Evolutionary conservation across 2,113 vertebrate species (phyloP), one percentile per base, ranked within the genome.

Genomic region (Procavia capensis): DNA sequence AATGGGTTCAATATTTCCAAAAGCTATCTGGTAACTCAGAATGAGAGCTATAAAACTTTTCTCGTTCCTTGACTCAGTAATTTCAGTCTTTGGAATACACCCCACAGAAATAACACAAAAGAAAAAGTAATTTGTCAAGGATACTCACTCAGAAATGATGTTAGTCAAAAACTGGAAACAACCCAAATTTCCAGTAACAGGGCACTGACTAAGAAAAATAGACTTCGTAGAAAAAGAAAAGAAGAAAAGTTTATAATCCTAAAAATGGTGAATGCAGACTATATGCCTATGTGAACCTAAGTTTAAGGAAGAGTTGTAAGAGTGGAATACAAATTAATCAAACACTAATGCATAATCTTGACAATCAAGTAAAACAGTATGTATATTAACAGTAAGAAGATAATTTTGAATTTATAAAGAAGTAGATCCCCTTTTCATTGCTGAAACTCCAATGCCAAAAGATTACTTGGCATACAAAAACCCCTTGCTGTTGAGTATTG

Each of bases 11-110:
- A 31, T 86, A 93, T 54, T 95, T 96, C 92, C 2, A 4, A 89
- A 91, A 93, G 45, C 83, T 97, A n/a, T 88, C 66, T 91, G 81
- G n/a, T 70, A 72, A 57, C 5, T 76, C 16, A 78, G 29, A 90
- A 90, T 92, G 86, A 95, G 70, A 82, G 47, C 43, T 92, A 68
- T 88, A 95, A 95, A 96, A 82, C 34, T 72, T 89, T 88, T 88
- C 86, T 89, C 76, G 79, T n/a, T 31, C 66, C 91, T 87, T 90
- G 68, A 88, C 36, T 94, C 36, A 72, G 63, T 84, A 94, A 91
- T 94, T 92, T 94, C 74, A 91, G 68, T 45, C 68, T 96, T 75
- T 87, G 76, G 79, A 94, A 85, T 87, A 91, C 20, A 85, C 24
- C 34, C 70, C 41, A 89, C 86, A 70, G 92, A 94, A 97, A 96